Evolutionary conservation across 2,113 vertebrate species (phyloP), one percentile per base, ranked within the genome.

Genomic region (Tachuris rubrigastra): DNA sequence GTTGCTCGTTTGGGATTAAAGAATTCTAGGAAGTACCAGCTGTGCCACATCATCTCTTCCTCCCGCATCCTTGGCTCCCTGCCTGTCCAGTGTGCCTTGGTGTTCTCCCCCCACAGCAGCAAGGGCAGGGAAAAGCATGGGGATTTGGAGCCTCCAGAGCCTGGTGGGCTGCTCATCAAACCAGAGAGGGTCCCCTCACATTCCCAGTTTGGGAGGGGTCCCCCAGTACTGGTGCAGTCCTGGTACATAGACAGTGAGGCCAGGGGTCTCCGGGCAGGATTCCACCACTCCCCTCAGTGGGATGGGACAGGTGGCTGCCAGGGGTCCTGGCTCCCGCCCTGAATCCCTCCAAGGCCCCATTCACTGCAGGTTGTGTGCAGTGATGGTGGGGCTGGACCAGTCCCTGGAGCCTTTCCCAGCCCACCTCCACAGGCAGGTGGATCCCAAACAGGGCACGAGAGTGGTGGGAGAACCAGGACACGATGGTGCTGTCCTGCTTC

Each of bases 21-120:
- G 66, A 56, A 15, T 35, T 62, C 23, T 90, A 71, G 31, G 79
- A 53, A 60, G 50, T 28, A 49, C 12, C 1, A 1, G 1, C 41
- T 41, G 46, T 7, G 28, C 76, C 33, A 5, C 1, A 6, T 62
- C 2, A 1, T 56, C 21, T 39, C 46, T 46, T 33, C 19, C 12
- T 47, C 12, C 41, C 1, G 0, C n/a, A 22, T 47, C 21, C 46
- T 83, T 27, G 7, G 33, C 55, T 76, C 33, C 33, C 15, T 55
- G 35, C 41, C 6, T 37, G 30, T 6, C 25, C 35, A 18, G 39
- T 3, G 4, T 24, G 7, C 42, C 71, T 46, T 0, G 0, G 19
- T 19, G 12, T 35, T 65, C 12, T 69, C 10, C 23, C 25, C 8
- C 5, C 1, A 1, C 33, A 17, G 6, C 6, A 18, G 37, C 19